These are phyloP conservation scores for Heliconius erato DNA, from an alignment of 2,888 invertebrate species.

Conservation along the genomic window DNA sequence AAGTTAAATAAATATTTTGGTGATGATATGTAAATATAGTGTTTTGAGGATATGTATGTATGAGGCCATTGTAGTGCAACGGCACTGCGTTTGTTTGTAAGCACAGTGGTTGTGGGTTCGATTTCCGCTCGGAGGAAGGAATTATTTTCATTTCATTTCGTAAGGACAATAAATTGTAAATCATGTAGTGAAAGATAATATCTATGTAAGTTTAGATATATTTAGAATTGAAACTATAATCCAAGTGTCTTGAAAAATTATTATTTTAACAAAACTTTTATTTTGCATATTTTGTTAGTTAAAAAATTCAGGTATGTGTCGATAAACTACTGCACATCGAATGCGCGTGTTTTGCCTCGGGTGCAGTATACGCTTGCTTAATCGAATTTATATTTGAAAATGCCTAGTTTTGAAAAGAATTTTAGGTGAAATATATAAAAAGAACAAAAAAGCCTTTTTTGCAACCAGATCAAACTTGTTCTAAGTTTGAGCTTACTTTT, in stretches of 20 bases:
- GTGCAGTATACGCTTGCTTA: conserved; percentile 11
- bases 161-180: too few relatives aligned
- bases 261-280: too few relatives aligned
- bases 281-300: neutral
- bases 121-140: too few relatives aligned
- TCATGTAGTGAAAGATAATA: too few relatives aligned
- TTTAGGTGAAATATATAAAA: neutral
- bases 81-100: too few relatives aligned
- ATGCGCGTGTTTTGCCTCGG: conserved; percentile 16
- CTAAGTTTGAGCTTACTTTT: too few relatives aligned
- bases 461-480: neutral
- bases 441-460: neutral
- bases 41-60: neutral
- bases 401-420: conserved; percentile 9
- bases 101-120: too few relatives aligned
- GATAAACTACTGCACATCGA: neutral
- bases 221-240: too few relatives aligned
- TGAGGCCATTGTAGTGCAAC: too few relatives aligned
- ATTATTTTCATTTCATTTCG: too few relatives aligned
- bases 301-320: conserved; percentile 4
- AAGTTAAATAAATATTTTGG: conserved; percentile 8
- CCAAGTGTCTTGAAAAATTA: too few relatives aligned
- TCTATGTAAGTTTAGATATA: too few relatives aligned
- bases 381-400: conserved; percentile 17
- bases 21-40: neutral